Conservation (phyloP, 2,113 vertebrate genomes). For the Ancistrus triradiatus region DNA sequence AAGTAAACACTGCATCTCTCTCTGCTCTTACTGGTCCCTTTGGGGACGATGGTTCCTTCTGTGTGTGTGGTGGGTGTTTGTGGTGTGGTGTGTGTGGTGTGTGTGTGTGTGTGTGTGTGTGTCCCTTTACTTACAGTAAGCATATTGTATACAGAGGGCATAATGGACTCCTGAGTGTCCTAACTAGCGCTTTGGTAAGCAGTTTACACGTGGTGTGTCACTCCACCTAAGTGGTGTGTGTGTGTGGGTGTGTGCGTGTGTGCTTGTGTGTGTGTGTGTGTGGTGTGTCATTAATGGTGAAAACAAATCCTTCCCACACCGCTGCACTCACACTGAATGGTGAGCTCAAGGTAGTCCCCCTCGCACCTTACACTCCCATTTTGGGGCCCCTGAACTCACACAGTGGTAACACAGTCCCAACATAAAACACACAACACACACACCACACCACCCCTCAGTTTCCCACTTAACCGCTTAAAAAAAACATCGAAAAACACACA, state of each 20-base stretch:
- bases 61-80: no score
- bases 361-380: no score
- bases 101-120: not conserved
- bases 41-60: no score
- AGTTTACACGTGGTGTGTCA: not conserved
- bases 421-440: no score
- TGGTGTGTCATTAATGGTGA: no score
- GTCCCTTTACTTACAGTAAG: slow-evolving; percentile 32
- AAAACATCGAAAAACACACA: no score
- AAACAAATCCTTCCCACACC: no score
- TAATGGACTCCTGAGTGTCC: slow-evolving; percentile 12
- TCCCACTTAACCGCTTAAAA: no score
- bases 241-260: slow-evolving; percentile 7
- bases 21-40: not conserved
- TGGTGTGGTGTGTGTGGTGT: no score
- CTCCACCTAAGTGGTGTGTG: not conserved
- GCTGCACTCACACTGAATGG: not conserved
- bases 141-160: slow-evolving; percentile 14
- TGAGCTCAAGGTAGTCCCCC: not conserved
- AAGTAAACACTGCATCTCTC: slow-evolving; percentile 11
- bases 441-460: no score
- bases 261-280: not conserved
- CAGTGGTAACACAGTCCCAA: no score
- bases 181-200: slow-evolving; percentile 20
- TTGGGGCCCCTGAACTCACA: no score